A percentile compares a stretch with the other conserved stretches of the same genome.
Evolutionary conservation across 1,140 invertebrate species (phyloP).

Genomic region (Drosophila repleta): DNA sequence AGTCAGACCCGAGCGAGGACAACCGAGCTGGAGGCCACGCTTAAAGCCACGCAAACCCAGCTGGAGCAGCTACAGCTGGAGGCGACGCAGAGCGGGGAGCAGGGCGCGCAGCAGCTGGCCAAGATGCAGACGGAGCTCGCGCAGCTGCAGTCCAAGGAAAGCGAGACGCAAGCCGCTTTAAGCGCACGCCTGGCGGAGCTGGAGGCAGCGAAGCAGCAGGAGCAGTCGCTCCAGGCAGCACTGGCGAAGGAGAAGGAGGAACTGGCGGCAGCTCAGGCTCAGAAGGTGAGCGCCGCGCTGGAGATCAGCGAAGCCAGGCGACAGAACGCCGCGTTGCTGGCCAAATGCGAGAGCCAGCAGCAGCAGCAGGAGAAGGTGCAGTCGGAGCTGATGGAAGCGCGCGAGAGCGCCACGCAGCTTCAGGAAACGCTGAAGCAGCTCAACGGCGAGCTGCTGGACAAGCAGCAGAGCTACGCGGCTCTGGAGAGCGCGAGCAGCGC

Average conservation of each 20-base stretch:
- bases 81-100: slow-evolving; percentile 25
- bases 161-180: slow-evolving; percentile 8
- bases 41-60: slow-evolving; percentile 38
- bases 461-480: slow-evolving; percentile 52
- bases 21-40: slow-evolving; percentile 3
- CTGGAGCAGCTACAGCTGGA: slow-evolving; percentile 57
- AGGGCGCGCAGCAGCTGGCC: slow-evolving; percentile 32
- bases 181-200: slow-evolving; percentile 3
- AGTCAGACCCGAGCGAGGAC: background rate
- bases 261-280: slow-evolving; percentile 13
- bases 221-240: slow-evolving; percentile 37
- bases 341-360: slow-evolving; percentile 51
- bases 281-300: slow-evolving; percentile 32
- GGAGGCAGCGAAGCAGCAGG: slow-evolving; percentile 18
- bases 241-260: slow-evolving; percentile 43
- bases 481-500: slow-evolving; percentile 31
- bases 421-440: slow-evolving; percentile 41
- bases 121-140: slow-evolving; percentile 46
- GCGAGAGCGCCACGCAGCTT: slow-evolving; percentile 21
- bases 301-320: slow-evolving; percentile 53
- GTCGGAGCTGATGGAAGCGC: slow-evolving; percentile 37
- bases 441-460: slow-evolving; percentile 46
- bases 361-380: slow-evolving; percentile 54
- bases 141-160: slow-evolving; percentile 21
- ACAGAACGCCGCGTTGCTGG: slow-evolving; percentile 43